phyloP scores from a whole-genome alignment of 1,140 invertebrate species.

The Ceratosolen solmsi region DNA sequence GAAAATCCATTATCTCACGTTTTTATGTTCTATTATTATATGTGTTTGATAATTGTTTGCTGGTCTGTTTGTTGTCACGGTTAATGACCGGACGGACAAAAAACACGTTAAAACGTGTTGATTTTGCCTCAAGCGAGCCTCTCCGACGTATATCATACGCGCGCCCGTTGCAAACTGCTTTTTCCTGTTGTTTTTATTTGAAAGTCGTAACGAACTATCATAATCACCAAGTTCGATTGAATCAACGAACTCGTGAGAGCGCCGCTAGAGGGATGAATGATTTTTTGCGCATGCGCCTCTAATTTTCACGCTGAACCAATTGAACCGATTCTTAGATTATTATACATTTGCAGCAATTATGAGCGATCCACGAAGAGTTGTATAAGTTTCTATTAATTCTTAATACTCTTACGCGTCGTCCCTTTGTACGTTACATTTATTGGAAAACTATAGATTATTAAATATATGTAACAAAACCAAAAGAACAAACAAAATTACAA shows the following conservation, averaged over 20 bases:
- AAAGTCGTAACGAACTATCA: slow-evolving; percentile 9
- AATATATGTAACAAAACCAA: no score
- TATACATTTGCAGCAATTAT: no score
- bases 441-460: no score
- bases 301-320: no score
- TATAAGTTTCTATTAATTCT: no score
- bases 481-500: no score
- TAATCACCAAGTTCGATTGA: neutral
- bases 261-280: neutral
- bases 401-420: no score
- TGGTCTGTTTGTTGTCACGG: neutral
- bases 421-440: no score
- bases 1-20: slow-evolving; percentile 36
- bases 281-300: neutral
- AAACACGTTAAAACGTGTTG: neutral
- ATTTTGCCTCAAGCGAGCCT: neutral
- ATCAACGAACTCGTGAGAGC: neutral
- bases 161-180: neutral
- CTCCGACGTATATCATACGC: neutral
- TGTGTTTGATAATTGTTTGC: no score
- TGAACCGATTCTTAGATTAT: no score
- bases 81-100: neutral
- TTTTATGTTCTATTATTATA: neutral
- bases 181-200: neutral
- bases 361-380: no score